phyloP scores from a whole-genome alignment of 2,888 invertebrate genomes.

The Brenthis ino region DNA sequence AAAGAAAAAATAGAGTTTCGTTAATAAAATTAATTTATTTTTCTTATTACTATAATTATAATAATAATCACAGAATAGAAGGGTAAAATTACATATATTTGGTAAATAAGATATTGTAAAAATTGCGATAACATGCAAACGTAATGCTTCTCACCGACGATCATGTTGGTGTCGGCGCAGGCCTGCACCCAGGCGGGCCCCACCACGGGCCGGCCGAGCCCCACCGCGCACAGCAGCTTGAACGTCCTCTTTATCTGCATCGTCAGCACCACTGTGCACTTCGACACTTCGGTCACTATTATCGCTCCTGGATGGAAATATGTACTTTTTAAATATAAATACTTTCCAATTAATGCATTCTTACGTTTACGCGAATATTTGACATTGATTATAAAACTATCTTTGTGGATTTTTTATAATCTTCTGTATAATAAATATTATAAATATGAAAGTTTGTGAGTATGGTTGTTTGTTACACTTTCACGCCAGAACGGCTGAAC shows the following conservation, averaged over 20 bases:
- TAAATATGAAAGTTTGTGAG: no score
- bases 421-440: no score
- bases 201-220: constrained; percentile 83
- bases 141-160: constrained; percentile 60
- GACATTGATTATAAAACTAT: background rate
- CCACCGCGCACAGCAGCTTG: constrained; percentile 83
- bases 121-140: background rate
- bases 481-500: no score
- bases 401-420: no score
- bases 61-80: no score
- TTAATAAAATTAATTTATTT: no score
- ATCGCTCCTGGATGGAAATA: constrained; percentile 70
- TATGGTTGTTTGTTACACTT: no score
- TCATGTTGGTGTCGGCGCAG: constrained; percentile 57
- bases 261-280: constrained; percentile 80
- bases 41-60: no score
- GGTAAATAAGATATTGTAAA: no score
- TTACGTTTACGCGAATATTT: background rate
- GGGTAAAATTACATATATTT: no score
- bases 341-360: background rate
- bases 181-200: constrained; percentile 71
- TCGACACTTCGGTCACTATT: constrained; percentile 74
- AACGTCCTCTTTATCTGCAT: constrained; percentile 80
- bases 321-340: background rate
- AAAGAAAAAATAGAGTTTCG: no score